Base-by-base conservation (phyloP, 2,113 vertebrate species). In the Hylia prasina region DNA sequence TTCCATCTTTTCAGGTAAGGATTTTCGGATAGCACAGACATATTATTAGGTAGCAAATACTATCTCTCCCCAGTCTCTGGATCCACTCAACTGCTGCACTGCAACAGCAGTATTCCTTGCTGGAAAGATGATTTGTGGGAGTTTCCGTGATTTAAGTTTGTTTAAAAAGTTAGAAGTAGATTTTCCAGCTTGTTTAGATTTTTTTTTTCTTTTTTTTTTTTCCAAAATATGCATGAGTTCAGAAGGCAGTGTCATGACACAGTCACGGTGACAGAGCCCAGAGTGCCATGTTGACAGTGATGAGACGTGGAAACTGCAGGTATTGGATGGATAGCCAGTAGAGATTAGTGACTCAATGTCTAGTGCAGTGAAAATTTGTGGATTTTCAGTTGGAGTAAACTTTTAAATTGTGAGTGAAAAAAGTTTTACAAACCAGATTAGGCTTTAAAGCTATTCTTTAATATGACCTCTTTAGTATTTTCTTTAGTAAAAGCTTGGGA, bases 251-350 rank as follows among this genome's bases (percentile, higher is more conserved):
- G 22, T 24, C 33, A 58, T 51, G 61, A 23, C n/a, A 76, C 45
- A 47, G 11, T 5, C 47, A 60, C 0, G 0, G 21, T 7, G 7
- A 82, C 8, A 81, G 33, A 82, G 24, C 16, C 28, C 31, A 18
- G 76, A 77, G 10, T 57, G 33, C 6, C 6, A 17, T 6, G 5
- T 28, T 22, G 15, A 48, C 33, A 31, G 24, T 21, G 19, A 58
- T 7, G 23, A 83, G 19, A 64, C 13, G 40, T 2, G 3, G 35
- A 87, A 81, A 66, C 7, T 56, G 33, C 64, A 70, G 12, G 5
- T 4, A 12, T 45, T 73, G 51, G 14, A 9, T 42, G 39, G 14
- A 25, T n/a, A 81, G 30, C 5, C 56, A 42, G 19, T 24, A 87
- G 15, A 28, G 16, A 77, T 8, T 82, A 24, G 23, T 87, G 24